A percentile compares a stretch with the other conserved stretches of the same genome.
phyloP scores from a whole-genome alignment of 2,888 invertebrate genomes.

The Drosophila leonis region DNA sequence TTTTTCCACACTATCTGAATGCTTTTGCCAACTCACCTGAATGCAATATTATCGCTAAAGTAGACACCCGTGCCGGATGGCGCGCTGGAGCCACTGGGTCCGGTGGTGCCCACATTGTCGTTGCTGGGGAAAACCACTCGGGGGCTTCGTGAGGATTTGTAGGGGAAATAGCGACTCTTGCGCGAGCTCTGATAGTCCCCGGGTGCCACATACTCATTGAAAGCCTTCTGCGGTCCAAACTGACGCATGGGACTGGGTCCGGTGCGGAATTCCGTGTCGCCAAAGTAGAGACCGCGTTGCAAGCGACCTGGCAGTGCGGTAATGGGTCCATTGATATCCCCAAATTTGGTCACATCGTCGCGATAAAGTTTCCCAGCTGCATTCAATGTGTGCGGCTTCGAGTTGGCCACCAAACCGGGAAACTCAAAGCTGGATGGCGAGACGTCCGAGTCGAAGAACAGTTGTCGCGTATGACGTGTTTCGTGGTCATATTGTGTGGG shows the following conservation, averaged over 20 bases:
- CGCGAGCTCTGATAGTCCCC: constrained; percentile 83
- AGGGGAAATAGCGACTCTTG: constrained; percentile 84
- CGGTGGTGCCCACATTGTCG: constrained; percentile 83
- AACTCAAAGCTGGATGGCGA: constrained; percentile 82
- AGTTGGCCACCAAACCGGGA: constrained; percentile 81
- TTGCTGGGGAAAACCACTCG: constrained; percentile 85
- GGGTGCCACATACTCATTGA: constrained; percentile 81
- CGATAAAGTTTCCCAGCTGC: constrained; percentile 80
- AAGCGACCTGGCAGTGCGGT: constrained; percentile 83
- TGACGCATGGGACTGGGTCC: constrained; percentile 69
- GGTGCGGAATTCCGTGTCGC: constrained; percentile 82
- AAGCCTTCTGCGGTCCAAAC: constrained; percentile 83
- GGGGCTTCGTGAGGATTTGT: constrained; percentile 85
- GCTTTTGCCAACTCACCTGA: constrained; percentile 78
- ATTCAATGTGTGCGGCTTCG: constrained; percentile 81
- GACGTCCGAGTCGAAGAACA: constrained; percentile 79
- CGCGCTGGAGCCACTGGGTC: constrained; percentile 73
- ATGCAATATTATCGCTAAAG: constrained; percentile 85
- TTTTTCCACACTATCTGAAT: not conserved
- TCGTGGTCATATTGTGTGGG: constrained; percentile 76
- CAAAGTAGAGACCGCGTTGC: constrained; percentile 82
- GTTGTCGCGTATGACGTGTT: constrained; percentile 80
- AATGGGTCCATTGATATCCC: constrained; percentile 85
- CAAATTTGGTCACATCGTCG: constrained; percentile 85
- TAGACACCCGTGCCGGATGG: constrained; percentile 82